These are phyloP conservation scores for Graptemys geographica DNA, from an alignment of 2,797 vertebrate genomes.

Conservation along the genomic window DNA sequence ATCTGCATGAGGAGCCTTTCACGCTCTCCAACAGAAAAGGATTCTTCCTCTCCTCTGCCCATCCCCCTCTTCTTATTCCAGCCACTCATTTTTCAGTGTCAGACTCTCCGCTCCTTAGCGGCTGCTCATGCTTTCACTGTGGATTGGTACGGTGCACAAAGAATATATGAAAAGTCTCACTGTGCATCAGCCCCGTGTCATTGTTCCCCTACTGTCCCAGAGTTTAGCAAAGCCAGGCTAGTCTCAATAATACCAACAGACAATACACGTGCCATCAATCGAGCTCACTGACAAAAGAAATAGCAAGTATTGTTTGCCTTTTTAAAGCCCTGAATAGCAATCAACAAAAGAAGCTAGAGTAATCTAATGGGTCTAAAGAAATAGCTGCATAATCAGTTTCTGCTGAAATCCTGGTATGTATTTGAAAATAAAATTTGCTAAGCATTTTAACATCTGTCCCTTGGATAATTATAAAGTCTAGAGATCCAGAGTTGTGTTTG, in stretches of 20 bases:
- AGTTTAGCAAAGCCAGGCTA: not conserved
- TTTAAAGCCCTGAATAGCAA: constrained; percentile 34
- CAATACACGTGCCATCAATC: not conserved
- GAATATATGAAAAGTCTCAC: not conserved
- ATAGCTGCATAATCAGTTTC: constrained; percentile 30
- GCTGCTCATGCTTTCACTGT: not conserved
- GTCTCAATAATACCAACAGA: not conserved
- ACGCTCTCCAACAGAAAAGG: not conserved
- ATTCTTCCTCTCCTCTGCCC: not conserved
- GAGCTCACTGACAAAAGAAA: not conserved
- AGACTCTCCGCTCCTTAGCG: not conserved
- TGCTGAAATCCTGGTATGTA: constrained; percentile 26
- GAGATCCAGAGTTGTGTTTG: constrained; percentile 31
- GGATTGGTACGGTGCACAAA: not conserved
- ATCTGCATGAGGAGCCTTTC: not conserved
- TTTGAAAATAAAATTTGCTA: constrained; percentile 33
- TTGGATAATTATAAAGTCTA: constrained; percentile 37
- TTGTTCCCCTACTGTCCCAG: not conserved
- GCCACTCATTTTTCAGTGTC: not conserved
- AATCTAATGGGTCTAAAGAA: constrained; percentile 38
- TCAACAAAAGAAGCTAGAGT: constrained; percentile 9
- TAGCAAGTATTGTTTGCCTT: constrained; percentile 15
- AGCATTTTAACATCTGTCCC: constrained; percentile 29
- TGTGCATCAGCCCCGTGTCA: not conserved
- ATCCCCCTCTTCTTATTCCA: not conserved